These are phyloP conservation scores for Atherinomorus stipes DNA, from an alignment of 2,113 vertebrate genomes.

Conservation along the genomic window DNA sequence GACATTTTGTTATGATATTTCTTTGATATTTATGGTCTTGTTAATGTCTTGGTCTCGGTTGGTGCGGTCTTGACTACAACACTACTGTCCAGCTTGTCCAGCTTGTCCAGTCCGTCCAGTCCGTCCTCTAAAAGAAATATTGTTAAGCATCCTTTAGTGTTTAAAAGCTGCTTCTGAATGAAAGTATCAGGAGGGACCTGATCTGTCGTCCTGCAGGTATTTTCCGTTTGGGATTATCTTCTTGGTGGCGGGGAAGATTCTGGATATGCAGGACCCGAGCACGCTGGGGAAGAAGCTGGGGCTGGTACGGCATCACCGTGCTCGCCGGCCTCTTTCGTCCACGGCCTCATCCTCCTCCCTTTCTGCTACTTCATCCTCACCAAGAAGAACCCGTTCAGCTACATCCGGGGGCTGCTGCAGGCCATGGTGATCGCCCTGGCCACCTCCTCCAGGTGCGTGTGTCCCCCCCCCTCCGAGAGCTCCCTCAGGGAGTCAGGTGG, in stretches of 20 bases:
- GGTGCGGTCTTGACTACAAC: no score
- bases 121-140: no score
- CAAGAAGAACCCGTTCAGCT: slow-evolving; percentile 87
- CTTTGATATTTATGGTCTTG: no score
- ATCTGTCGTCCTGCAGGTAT: no score
- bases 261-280: slow-evolving; percentile 89
- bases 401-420: slow-evolving; percentile 88
- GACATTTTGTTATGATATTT: no score
- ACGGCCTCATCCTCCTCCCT: slow-evolving; percentile 85
- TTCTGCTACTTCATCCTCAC: slow-evolving; percentile 87
- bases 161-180: no score
- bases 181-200: no score
- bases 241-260: slow-evolving; percentile 90
- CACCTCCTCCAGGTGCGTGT: slow-evolving; percentile 91
- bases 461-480: neutral
- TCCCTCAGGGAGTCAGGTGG: neutral
- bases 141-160: no score
- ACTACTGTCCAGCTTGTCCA: no score
- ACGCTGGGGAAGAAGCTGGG: slow-evolving; percentile 86
- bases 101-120: no score
- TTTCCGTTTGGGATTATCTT: slow-evolving; percentile 93
- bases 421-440: slow-evolving; percentile 91
- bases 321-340: slow-evolving; percentile 85
- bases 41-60: no score
- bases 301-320: slow-evolving; percentile 88